These are phyloP conservation scores for Lasioglossum calceatum DNA, from an alignment of 2,888 invertebrate species.

Conservation along the genomic window DNA sequence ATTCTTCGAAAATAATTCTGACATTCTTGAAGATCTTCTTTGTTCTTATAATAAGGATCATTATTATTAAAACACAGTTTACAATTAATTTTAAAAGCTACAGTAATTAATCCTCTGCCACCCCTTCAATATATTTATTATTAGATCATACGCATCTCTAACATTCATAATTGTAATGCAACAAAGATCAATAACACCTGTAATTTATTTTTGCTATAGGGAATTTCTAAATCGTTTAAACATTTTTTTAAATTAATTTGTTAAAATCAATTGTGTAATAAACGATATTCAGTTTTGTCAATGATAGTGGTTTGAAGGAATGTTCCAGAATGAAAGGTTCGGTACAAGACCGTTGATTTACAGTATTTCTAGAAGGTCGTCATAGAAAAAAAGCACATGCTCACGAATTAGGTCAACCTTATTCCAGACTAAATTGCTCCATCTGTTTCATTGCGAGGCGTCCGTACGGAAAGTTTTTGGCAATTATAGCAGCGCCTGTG, in stretches of 20 bases:
- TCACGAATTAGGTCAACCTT: conserved; percentile 73
- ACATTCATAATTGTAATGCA: background rate
- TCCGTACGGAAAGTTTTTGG: conserved; percentile 67
- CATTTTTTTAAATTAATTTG: background rate
- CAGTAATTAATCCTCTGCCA: background rate
- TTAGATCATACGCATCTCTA: background rate
- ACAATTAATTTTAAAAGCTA: background rate
- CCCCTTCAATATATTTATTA: conserved; percentile 1
- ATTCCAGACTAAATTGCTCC: conserved; percentile 73
- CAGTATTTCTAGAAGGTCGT: conserved; percentile 36
- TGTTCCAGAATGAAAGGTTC: background rate
- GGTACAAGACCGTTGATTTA: conserved; percentile 1
- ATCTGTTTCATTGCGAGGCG: conserved; percentile 64
- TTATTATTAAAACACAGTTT: background rate
- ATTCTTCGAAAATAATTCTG: no score
- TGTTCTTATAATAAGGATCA: background rate
- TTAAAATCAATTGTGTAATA: background rate
- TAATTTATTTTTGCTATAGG: background rate
- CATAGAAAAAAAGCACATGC: conserved; percentile 40
- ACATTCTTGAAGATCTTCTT: no score
- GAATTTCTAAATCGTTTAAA: background rate
- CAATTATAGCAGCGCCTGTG: conserved; percentile 65
- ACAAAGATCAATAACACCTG: background rate
- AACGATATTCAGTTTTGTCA: background rate
- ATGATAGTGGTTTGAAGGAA: background rate